Base-by-base conservation (phyloP, 2,888 invertebrate genomes). In the Heliothis peltigera region DNA sequence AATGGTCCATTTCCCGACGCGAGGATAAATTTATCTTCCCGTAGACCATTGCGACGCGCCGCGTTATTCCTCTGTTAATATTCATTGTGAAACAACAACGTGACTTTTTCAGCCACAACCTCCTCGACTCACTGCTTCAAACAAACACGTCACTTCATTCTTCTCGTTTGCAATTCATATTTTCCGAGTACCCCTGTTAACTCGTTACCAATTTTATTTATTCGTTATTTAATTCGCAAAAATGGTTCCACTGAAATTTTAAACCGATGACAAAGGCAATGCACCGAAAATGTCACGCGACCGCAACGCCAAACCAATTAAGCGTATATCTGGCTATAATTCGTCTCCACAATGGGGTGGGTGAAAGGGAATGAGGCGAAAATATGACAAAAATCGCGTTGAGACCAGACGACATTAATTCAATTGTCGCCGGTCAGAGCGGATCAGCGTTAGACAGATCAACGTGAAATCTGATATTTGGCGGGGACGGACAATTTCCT, bases 381-480 rank as follows among this genome's bases (percentile, higher is more conserved):
- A 91, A 91, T 92, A 91, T 93, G 91, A 87, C 91, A 93, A 94
- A 95, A 95, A 93, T 91, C 84, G 89, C 76, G 82, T 79, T 81
- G 84, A 86, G 86, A 90, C 90, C 94, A 93, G 93, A 92, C 91
- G 93, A 89, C 88, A 87, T 85, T 92, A 94, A 95, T 92, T 93
- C 92, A 89, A 94, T 95, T 92, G 91, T 91, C 90, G 88, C 91
- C 87, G 86, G 90, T 92, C 94, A 86, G 91, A 89, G 88, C 80
- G 87, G 89, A 94, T 94, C 91, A 92, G 88, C 88, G 92, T 92
- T 92, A 91, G 90, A 84, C 87, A 91, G 92, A 94, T 94, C 91
- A 91, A 90, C 92, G 89, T 89, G 94, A 93, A 92, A 94, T 92
- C 90, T 92, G 94, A 95, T 95, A 94, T 93, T 92, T 91, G 90